Evolutionary conservation across 2,797 vertebrate species (phyloP).

Genomic region (Malacoraja senta): DNA sequence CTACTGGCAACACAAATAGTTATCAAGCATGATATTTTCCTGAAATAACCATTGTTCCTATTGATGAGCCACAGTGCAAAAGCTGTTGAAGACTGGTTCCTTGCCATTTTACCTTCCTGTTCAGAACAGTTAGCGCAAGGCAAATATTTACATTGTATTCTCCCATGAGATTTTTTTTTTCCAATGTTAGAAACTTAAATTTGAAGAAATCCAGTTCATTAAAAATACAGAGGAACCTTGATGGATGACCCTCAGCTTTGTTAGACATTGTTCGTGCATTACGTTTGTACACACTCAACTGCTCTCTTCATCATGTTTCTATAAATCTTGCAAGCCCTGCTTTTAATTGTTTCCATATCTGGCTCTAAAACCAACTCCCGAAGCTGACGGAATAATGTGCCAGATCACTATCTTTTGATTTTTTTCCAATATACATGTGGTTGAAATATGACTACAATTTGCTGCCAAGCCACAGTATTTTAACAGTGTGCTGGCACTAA

Average conservation of each 20-base stretch:
- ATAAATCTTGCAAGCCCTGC: slow-evolving; percentile 34
- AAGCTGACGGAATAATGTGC: slow-evolving; percentile 32
- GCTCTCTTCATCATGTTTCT: slow-evolving; percentile 17
- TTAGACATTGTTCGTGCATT: neutral
- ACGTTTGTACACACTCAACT: slow-evolving; percentile 17
- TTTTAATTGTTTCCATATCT: slow-evolving; percentile 37
- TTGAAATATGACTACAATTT: slow-evolving; percentile 32
- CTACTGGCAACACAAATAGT: neutral
- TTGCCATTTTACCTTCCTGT: neutral
- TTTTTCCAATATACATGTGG: slow-evolving; percentile 35
- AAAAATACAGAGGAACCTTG: neutral
- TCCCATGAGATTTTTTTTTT: neutral
- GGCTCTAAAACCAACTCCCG: slow-evolving; percentile 28
- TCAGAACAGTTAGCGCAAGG: neutral
- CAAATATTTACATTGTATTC: neutral
- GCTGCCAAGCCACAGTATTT: slow-evolving; percentile 32
- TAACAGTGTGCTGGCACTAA: slow-evolving; percentile 32
- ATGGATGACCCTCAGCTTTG: neutral
- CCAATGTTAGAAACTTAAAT: neutral
- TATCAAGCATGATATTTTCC: neutral
- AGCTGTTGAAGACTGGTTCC: slow-evolving; percentile 2
- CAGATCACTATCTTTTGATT: slow-evolving; percentile 36
- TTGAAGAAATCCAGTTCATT: neutral
- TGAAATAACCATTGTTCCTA: slow-evolving; percentile 6
- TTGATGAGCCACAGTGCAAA: neutral